Evolutionary conservation across 2,797 vertebrate species (phyloP), one percentile per base, ranked within the genome.

Genomic region (Lepus oiostolus): DNA sequence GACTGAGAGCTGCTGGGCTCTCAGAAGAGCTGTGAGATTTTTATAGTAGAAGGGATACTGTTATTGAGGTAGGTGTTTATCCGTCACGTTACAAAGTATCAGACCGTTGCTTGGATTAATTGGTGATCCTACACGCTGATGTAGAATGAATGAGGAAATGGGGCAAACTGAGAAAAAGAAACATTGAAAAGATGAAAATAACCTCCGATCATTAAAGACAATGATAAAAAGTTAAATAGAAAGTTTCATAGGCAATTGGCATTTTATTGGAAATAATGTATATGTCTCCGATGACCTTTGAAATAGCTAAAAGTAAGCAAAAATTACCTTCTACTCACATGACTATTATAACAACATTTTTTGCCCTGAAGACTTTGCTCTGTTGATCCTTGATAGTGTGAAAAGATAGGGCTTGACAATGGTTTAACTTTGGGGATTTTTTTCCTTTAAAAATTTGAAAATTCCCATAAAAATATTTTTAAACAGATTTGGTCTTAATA

Each of bases 131-230:
- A 82, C 86, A 76, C 67, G 58, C n/a, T 30, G 38, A 71, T 28
- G 50, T 47, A 70, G 71, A 88, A 94, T 28, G 28, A 87, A 91
- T n/a, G 38, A 92, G 72, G 21, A 77, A 62, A 63, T 79, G n/a
- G 71, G 76, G 11, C 47, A 77, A 76, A 87, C 62, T 89, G 82
- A 87, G 80, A 74, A 92, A 90, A 91, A 50, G 42, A 84, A 94
- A 75, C 50, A 22, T 68, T 83, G 74, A 76, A 81, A 90, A 88
- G 32, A 74, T 7, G 19, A 19, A 87, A 89, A 52, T 87, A 80
- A 13, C 4, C 4, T 17, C 24, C 63, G 26, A n/a, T 50, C 11
- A 63, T 84, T 65, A 85, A 87, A 92, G 74, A 85, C 93, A 93
- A 63, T 76, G 7, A 30, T 88, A 85, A 90, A 81, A 90, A 82